Percentiles rank a stretch among this genome's conserved stretches.
phyloP scores from a whole-genome alignment of 2,888 invertebrate species.

The Parochlus steinenii region DNA sequence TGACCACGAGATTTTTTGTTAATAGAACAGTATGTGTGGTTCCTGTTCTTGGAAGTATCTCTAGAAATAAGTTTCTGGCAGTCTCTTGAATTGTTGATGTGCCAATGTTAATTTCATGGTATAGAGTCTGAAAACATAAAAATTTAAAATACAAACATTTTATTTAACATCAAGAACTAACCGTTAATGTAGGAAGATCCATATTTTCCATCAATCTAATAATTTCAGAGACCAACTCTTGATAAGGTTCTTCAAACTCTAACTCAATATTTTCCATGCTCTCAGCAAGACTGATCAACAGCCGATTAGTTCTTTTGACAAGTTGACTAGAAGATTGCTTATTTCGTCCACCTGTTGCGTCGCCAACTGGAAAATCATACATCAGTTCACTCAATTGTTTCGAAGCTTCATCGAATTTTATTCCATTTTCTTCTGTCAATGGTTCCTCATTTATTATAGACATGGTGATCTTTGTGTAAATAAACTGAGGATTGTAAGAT shows the following conservation, averaged over 20 bases:
- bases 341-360: slow-evolving; percentile 29
- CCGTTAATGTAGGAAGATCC: slow-evolving; percentile 24
- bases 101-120: slow-evolving; percentile 41
- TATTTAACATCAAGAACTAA: too few relatives aligned
- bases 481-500: slow-evolving; percentile 11
- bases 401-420: slow-evolving; percentile 4
- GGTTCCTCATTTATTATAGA: background rate
- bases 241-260: slow-evolving; percentile 28
- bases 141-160: too few relatives aligned
- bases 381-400: slow-evolving; percentile 5
- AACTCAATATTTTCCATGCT: slow-evolving; percentile 27
- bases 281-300: slow-evolving; percentile 26
- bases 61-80: slow-evolving; percentile 52
- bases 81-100: slow-evolving; percentile 62
- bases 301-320: slow-evolving; percentile 21
- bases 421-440: background rate
- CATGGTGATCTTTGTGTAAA: slow-evolving; percentile 7
- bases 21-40: slow-evolving; percentile 47
- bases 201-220: slow-evolving; percentile 27
- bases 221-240: slow-evolving; percentile 27
- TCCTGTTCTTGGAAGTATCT: slow-evolving; percentile 51
- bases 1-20: slow-evolving; percentile 43
- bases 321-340: slow-evolving; percentile 26
- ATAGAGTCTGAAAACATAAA: slow-evolving; percentile 32
- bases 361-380: slow-evolving; percentile 19